These are phyloP conservation scores for Hirundichthys speculiger DNA, from an alignment of 2,113 vertebrate genomes.

Conservation along the genomic window DNA sequence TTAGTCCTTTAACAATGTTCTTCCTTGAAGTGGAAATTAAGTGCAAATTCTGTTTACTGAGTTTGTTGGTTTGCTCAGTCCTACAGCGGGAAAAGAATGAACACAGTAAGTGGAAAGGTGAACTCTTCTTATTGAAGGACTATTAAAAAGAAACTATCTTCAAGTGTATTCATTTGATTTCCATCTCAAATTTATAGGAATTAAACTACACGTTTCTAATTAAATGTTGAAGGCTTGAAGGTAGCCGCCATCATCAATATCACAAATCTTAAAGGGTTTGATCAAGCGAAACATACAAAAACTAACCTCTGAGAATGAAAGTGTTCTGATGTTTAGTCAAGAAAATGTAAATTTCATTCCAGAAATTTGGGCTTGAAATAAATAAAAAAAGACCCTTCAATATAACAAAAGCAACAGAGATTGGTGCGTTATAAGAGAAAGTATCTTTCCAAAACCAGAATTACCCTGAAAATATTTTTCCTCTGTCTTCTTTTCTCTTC, in stretches of 20 bases:
- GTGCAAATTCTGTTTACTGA: neutral
- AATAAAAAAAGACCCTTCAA: neutral
- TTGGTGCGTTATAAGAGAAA: constrained; percentile 9
- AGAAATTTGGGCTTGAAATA: constrained; percentile 6
- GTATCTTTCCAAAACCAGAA: constrained; percentile 29
- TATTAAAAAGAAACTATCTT: no score
- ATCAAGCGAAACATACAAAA: constrained; percentile 18
- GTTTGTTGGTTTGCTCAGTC: neutral
- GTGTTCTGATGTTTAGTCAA: constrained; percentile 16
- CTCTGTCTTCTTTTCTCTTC: constrained; percentile 45
- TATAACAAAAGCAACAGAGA: constrained; percentile 6
- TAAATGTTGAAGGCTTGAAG: neutral
- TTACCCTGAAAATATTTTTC: constrained; percentile 57
- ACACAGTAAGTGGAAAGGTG: no score
- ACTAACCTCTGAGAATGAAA: neutral
- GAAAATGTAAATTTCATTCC: constrained; percentile 33
- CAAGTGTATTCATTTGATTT: no score
- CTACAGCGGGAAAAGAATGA: neutral
- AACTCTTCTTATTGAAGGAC: neutral
- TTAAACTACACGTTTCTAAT: constrained; percentile 4
- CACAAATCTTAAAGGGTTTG: neutral
- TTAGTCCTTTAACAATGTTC: constrained; percentile 9
- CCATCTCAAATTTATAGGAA: neutral
- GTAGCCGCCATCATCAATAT: neutral
- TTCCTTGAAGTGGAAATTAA: constrained; percentile 4